Evolutionary conservation across 2,797 vertebrate species (phyloP), one percentile per base, ranked within the genome.

Genomic region (Spheniscus humboldti): DNA sequence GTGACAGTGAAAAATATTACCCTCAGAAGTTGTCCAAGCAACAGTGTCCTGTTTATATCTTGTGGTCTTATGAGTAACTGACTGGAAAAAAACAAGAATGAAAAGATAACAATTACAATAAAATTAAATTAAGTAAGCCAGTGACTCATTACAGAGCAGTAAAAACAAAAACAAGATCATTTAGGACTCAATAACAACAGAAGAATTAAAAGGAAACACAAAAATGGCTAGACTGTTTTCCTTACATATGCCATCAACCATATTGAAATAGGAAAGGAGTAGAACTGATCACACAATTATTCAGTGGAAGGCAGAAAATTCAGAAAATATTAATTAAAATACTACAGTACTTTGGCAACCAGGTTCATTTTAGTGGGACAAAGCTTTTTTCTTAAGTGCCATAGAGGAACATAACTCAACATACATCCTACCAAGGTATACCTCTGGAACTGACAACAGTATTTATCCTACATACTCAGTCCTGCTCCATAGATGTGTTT

Each of bases 81-180:
- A 96, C 95, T 98, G 97, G 98, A 98, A 98, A 98, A 97, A 98
- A 97, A 98, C 97, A 98, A 97, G 97, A 97, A 96, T 96, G 96
- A 97, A 98, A 98, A 98, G 98, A 98, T 98, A 98, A 98, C 97
- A 98, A 97, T 98, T 98, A 97, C 98, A 96, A 98, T 96, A 72
- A 97, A 98, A 98, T 97, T 96, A 97, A 98, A 97, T 98, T 97
- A 97, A 98, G 97, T 97, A 97, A 97, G 90, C 93, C 91, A 90
- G 79, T 98, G 98, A 98, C 96, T 98, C 98, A 98, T 97, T 98
- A 98, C 94, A 97, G 95, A 97, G 93, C 92, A 95, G 87, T 96
- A 97, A 98, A 98, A 98, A 97, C 97, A 98, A 96, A 98, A 98
- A 92, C 97, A 98, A 96, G 96, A 97, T 91, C 92, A 71, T 86